phyloP scores from a whole-genome alignment of 30 jellyfish, hydroid and myxozoan genomes.

The Aurelia aurita region DNA sequence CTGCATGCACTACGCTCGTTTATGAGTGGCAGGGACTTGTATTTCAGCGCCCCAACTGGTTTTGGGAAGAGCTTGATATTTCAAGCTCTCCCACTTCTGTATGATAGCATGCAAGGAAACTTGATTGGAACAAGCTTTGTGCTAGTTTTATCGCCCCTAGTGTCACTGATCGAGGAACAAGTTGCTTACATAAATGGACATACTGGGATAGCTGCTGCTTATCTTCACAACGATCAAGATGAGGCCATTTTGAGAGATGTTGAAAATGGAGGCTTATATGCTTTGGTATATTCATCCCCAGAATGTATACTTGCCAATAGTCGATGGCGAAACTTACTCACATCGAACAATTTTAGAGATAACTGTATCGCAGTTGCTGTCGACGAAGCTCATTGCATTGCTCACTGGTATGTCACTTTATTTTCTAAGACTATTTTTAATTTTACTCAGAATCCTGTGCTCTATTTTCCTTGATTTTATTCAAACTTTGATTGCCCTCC shows the following conservation, averaged over 20 bases:
- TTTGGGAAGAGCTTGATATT: constrained; percentile 35
- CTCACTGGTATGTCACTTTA: too few species aligned
- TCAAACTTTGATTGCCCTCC: too few species aligned
- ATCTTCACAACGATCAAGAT: constrained; percentile 9
- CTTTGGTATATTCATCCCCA: constrained; percentile 28
- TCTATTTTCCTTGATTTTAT: too few species aligned
- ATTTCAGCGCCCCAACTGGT: constrained; percentile 46
- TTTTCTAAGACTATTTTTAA: too few species aligned
- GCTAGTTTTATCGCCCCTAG: constrained; percentile 40
- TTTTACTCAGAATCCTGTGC: too few species aligned
- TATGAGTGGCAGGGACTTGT: constrained; percentile 33
- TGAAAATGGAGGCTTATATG: too few species aligned
- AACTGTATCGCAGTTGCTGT: constrained; percentile 40
- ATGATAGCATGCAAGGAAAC: background rate
- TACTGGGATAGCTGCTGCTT: constrained; percentile 29
- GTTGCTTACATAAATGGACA: background rate
- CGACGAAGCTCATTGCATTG: too few species aligned
- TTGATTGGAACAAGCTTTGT: background rate
- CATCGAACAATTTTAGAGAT: constrained; percentile 27
- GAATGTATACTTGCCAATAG: constrained; percentile 10
- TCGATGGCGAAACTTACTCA: constrained; percentile 22
- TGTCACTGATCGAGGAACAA: constrained; percentile 48
- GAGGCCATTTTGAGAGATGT: background rate
- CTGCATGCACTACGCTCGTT: too few species aligned
- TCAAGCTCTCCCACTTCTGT: constrained; percentile 42